These are phyloP conservation scores for Aphyosemion australe DNA, from an alignment of 2,113 vertebrate genomes.

Conservation along the genomic window DNA sequence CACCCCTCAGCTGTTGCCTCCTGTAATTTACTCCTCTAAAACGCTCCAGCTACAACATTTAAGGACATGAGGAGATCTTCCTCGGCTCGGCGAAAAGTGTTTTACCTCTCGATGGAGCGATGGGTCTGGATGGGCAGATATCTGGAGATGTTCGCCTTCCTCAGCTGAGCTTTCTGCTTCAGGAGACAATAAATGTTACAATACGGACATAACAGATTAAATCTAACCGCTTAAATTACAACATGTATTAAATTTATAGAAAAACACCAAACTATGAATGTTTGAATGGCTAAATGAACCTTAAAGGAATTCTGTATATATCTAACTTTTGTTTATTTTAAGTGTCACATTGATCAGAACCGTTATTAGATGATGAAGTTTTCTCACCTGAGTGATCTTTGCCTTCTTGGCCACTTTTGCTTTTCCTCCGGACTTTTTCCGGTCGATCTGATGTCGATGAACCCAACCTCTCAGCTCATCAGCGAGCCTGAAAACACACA, in stretches of 20 bases:
- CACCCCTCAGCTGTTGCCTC: too few species aligned
- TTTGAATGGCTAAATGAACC: too few species aligned
- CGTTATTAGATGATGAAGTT: neutral
- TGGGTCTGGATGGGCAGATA: constrained; percentile 81
- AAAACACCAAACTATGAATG: neutral
- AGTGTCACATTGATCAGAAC: too few species aligned
- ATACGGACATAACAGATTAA: neutral
- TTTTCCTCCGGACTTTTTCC: constrained; percentile 83
- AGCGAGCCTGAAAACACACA: constrained; percentile 77
- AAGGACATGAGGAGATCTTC: too few species aligned
- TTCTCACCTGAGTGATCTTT: constrained; percentile 81
- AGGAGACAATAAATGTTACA: neutral
- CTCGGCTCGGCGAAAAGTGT: too few species aligned
- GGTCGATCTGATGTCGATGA: constrained; percentile 86
- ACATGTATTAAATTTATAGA: neutral
- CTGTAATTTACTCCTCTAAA: too few species aligned
- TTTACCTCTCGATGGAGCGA: constrained; percentile 75
- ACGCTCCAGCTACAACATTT: too few species aligned
- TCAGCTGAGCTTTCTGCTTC: constrained; percentile 81
- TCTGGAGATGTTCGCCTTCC: constrained; percentile 82
- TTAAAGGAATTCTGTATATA: too few species aligned
- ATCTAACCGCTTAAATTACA: neutral
- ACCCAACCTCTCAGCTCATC: constrained; percentile 91
- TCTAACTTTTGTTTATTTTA: too few species aligned
- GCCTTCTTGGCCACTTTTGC: constrained; percentile 73